Conservation (phyloP, 1,140 invertebrate species). For the Caenorhabditis tropicalis region DNA sequence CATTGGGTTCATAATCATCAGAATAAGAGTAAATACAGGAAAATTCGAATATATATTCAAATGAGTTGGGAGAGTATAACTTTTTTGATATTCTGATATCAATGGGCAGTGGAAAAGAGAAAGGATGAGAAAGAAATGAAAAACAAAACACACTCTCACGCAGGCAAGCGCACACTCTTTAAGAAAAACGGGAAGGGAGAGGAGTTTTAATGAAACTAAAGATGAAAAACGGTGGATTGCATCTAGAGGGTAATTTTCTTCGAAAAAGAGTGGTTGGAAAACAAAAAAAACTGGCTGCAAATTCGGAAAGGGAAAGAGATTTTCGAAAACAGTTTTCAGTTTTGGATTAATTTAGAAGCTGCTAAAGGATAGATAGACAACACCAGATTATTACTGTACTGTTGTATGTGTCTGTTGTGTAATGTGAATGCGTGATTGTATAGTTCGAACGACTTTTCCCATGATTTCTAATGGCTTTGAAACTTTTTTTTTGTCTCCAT, state of each 20-base stretch:
- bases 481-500: not conserved
- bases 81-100: conserved; percentile 5
- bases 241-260: not conserved
- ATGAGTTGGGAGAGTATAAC: not conserved
- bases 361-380: conserved; percentile 36
- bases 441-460: conserved; percentile 41
- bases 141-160: conserved; percentile 34
- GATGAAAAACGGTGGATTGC: not conserved
- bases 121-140: not conserved
- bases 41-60: conserved; percentile 22
- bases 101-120: conserved; percentile 1
- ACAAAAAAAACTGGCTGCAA: conserved; percentile 13
- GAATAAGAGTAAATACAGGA: not conserved
- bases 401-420: not conserved
- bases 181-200: not conserved
- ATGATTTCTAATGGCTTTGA: not conserved
- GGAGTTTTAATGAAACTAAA: not conserved
- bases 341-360: conserved; percentile 36
- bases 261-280: not conserved
- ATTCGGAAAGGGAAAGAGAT: not conserved
- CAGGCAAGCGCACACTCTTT: conserved; percentile 38
- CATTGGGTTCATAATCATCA: conserved; percentile 26
- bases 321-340: not conserved
- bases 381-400: conserved; percentile 19
- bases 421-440: conserved; percentile 43